A percentile compares a stretch with the other conserved stretches of the same genome.
These are phyloP conservation scores for Acrossocheilus wenchowensis DNA, from an alignment of 2,797 vertebrate genomes.

Conservation along the genomic window DNA sequence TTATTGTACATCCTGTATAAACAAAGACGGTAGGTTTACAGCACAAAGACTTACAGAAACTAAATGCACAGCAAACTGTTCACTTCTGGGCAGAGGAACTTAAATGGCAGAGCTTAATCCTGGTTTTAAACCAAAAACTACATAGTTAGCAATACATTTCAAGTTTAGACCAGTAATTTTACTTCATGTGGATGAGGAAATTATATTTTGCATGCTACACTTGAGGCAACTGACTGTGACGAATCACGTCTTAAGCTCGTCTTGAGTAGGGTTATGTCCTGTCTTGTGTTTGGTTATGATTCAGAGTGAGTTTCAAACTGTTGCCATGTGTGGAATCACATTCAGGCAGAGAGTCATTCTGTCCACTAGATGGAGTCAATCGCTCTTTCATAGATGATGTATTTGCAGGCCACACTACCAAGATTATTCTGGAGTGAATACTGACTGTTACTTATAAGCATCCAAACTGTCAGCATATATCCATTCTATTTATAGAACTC, in stretches of 20 bases:
- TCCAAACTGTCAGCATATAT: not conserved
- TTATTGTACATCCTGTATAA: constrained; percentile 12
- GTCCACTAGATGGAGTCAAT: constrained; percentile 62
- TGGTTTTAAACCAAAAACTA: constrained; percentile 42
- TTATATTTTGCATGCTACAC: constrained; percentile 50
- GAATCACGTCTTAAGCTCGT: constrained; percentile 14
- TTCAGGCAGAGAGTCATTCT: not conserved
- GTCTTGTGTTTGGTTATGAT: constrained; percentile 16
- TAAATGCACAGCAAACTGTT: not conserved
- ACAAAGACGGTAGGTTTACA: constrained; percentile 7
- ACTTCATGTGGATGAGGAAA: constrained; percentile 55
- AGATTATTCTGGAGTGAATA: not conserved
- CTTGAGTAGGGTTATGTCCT: constrained; percentile 13
- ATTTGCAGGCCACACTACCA: not conserved
- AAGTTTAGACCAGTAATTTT: constrained; percentile 47
- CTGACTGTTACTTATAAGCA: not conserved
- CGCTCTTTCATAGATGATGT: not conserved
- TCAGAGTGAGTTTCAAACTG: constrained; percentile 2
- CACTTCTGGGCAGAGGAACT: not conserved
- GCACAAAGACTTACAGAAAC: not conserved
- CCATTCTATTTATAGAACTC: not conserved
- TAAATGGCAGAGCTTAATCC: constrained; percentile 15
- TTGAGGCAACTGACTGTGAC: constrained; percentile 51
- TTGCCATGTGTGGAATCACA: constrained; percentile 25
- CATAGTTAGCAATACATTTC: constrained; percentile 44